These are phyloP conservation scores for Anticlea derivata DNA, from an alignment of 2,888 invertebrate genomes.

Conservation along the genomic window DNA sequence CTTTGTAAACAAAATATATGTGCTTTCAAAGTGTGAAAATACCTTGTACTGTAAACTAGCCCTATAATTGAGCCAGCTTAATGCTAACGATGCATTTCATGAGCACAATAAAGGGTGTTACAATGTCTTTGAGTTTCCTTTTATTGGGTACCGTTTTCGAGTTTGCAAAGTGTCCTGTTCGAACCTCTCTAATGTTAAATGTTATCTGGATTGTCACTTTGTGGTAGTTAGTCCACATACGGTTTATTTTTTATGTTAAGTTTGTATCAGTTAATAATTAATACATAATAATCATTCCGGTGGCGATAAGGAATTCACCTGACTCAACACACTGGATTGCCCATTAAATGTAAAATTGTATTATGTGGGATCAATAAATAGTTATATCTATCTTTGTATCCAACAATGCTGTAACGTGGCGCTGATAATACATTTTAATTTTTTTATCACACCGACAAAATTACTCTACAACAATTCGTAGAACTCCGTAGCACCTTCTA, in stretches of 20 bases:
- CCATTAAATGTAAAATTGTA: too few relatives aligned
- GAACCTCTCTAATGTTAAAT: slow-evolving; percentile 40
- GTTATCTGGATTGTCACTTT: slow-evolving; percentile 3
- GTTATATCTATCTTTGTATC: too few relatives aligned
- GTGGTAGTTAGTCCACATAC: neutral
- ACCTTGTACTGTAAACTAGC: neutral
- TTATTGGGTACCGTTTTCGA: slow-evolving; percentile 48
- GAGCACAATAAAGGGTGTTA: slow-evolving; percentile 48
- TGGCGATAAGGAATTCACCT: too few relatives aligned
- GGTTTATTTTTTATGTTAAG: too few relatives aligned
- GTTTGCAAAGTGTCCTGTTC: slow-evolving; percentile 42
- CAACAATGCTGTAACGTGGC: too few relatives aligned
- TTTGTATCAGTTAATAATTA: too few relatives aligned
- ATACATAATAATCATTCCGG: too few relatives aligned
- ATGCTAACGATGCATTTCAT: slow-evolving; percentile 46
- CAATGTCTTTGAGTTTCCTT: slow-evolving; percentile 43
- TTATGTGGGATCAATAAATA: too few relatives aligned
- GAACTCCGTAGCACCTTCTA: slow-evolving; percentile 15
- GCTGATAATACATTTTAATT: too few relatives aligned
- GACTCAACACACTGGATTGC: too few relatives aligned
- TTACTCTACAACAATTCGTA: slow-evolving; percentile 4
- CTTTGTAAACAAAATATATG: too few relatives aligned
- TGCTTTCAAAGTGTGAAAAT: too few relatives aligned
- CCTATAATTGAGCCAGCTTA: slow-evolving; percentile 16
- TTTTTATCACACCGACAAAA: neutral